Base-by-base conservation (phyloP, 2,113 vertebrate species). In the Dipodomys spectabilis region DNA sequence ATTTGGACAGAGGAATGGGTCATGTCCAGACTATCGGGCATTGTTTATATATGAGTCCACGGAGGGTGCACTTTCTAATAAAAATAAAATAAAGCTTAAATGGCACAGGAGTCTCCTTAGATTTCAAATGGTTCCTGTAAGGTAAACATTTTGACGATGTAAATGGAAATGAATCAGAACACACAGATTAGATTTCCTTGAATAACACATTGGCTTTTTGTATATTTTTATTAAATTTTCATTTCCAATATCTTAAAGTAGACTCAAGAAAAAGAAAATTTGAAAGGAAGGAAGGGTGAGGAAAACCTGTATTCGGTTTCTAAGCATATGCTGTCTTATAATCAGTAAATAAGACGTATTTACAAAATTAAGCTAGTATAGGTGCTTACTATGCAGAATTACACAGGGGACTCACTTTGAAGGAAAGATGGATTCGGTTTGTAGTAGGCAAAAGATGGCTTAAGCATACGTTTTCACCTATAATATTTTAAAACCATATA, bases 131-230 rank as follows among this genome's bases (percentile, higher is more conserved):
- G 20, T 82, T 88, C 71, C 68, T 35, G 27, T 30, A 77, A 95
- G 92, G 72, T 62, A 94, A 94, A 91, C 92, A 88, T 90, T 94
- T 90, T 95, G 85, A 95, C 92, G 74, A 96, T 93, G 86, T 95
- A 95, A 88, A 95, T 96, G 82, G 88, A 95, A 97, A 97, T 96
- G 92, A 96, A 95, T 91, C 78, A 96, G 88, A 96, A 94, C 92
- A 96, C 65, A 95, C 39, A 97, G 95, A 96, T 97, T 96, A 96
- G 92, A 78, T 96, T 96, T 96, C 67, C 60, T 95, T 92, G 86
- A 88, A 93, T 85, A 95, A 78, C 75, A 92, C 79, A 86, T 91
- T 93, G 85, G 83, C 53, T 96, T 96, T 96, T 93, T 94, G 72
- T 80, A 95, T 94, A 88, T 93, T 97, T 90, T 92, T 91, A 96